phyloP scores from a whole-genome alignment of 2,113 vertebrate species.

The Platycercus adscitus region DNA sequence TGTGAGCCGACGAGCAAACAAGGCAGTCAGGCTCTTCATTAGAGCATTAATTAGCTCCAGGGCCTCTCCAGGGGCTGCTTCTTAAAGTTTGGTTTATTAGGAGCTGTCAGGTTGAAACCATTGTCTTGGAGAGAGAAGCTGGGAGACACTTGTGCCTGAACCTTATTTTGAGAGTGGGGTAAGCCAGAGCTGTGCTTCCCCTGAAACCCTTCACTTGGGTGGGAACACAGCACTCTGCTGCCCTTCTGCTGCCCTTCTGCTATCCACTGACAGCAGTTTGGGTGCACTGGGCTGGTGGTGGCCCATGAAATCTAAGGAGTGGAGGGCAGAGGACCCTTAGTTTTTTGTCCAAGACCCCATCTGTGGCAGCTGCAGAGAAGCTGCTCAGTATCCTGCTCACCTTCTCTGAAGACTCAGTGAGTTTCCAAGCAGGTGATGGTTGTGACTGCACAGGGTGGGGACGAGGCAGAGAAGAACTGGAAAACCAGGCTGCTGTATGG shows the following conservation, averaged over 20 bases:
- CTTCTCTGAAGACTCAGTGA: neutral
- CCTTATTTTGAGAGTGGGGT: neutral
- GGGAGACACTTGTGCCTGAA: neutral
- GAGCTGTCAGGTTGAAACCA: slow-evolving; percentile 10
- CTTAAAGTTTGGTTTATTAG: slow-evolving; percentile 24
- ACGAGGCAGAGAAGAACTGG: neutral
- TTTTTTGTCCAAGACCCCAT: neutral
- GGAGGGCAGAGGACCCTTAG: neutral
- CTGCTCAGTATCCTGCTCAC: fast-evolving
- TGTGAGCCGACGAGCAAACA: neutral
- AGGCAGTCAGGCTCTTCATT: slow-evolving; percentile 44
- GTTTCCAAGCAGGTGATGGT: neutral
- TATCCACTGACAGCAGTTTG: neutral
- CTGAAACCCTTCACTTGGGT: neutral
- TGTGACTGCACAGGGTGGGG: neutral
- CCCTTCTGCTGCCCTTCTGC: neutral
- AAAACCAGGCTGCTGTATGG: neutral
- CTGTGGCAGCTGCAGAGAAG: neutral
- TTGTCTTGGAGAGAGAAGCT: neutral
- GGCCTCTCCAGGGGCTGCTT: neutral
- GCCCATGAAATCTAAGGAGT: neutral
- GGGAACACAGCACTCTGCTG: neutral
- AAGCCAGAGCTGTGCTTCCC: neutral
- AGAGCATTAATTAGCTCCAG: slow-evolving; percentile 41
- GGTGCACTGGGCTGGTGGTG: neutral